A percentile compares a stretch with the other conserved stretches of the same genome.
Evolutionary conservation across 2,113 vertebrate species (phyloP).

Genomic region (Amblyornis subalaris): DNA sequence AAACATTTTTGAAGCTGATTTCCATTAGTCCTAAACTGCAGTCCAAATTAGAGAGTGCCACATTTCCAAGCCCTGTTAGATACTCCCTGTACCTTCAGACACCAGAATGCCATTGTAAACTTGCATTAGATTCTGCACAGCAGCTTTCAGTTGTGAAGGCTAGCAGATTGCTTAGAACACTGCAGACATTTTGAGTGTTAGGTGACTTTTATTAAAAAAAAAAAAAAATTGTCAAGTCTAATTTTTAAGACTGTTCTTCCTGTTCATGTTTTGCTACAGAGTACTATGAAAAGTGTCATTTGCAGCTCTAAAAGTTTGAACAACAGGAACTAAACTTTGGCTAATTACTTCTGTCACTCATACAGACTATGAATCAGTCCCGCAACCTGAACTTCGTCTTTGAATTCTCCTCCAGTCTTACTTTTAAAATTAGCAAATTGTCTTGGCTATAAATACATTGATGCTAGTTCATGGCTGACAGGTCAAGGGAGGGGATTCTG

Average conservation of each 20-base stretch:
- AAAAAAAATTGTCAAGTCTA: rapidly evolving
- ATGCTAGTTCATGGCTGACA: neutral
- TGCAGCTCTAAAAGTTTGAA: neutral
- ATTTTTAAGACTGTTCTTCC: neutral
- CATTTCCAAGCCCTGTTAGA: neutral
- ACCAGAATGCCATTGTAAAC: neutral
- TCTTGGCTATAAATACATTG: neutral
- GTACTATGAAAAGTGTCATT: neutral
- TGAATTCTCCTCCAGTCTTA: neutral
- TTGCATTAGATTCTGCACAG: neutral
- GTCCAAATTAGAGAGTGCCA: neutral
- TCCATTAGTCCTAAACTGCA: neutral
- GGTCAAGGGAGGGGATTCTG: neutral
- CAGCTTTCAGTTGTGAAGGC: neutral
- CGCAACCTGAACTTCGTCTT: neutral
- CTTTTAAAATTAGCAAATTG: neutral
- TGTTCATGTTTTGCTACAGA: neutral
- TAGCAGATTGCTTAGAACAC: neutral
- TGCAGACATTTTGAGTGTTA: neutral
- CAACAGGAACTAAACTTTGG: neutral
- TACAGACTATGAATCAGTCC: neutral
- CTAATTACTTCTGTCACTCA: neutral
- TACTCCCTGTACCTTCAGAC: neutral
- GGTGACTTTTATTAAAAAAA: neutral
- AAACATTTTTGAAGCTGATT: neutral